phyloP scores from a whole-genome alignment of 2,797 vertebrate species.

The Allobates femoralis region DNA sequence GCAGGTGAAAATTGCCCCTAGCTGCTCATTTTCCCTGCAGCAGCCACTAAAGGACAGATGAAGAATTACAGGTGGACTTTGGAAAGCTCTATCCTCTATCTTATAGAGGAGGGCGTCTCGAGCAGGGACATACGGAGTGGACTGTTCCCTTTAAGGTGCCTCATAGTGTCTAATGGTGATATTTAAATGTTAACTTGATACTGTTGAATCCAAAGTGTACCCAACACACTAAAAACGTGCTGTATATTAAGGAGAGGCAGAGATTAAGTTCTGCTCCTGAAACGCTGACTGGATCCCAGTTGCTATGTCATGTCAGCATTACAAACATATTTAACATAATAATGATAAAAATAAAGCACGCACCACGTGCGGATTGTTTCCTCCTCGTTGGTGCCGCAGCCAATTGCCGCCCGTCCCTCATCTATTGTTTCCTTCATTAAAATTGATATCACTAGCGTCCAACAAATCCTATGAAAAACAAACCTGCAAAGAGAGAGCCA shows the following conservation, averaged over 20 bases:
- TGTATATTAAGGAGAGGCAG: constrained; percentile 10
- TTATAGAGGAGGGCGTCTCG: neutral
- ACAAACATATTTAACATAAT: constrained; percentile 49
- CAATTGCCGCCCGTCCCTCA: constrained; percentile 40
- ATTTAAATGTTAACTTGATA: constrained; percentile 13
- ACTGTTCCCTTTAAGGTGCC: neutral
- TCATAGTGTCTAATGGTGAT: neutral
- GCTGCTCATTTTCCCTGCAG: neutral
- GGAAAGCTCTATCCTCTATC: neutral
- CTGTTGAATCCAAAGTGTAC: constrained; percentile 21
- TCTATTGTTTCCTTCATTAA: constrained; percentile 58
- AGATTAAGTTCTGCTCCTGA: constrained; percentile 28
- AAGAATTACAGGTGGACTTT: neutral
- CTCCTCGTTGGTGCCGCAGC: constrained; percentile 14
- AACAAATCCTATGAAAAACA: constrained; percentile 51
- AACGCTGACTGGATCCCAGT: constrained; percentile 9
- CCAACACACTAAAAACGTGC: constrained; percentile 4
- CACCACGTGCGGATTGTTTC: constrained; percentile 16
- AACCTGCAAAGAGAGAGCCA: constrained; percentile 55
- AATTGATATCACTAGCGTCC: constrained; percentile 21
- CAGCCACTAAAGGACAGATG: neutral
- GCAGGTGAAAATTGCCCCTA: neutral
- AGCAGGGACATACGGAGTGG: neutral
- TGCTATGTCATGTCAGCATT: constrained; percentile 43
- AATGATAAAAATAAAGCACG: constrained; percentile 59